These are phyloP conservation scores for Spondyliosoma cantharus DNA, from an alignment of 2,797 vertebrate genomes.

Conservation along the genomic window DNA sequence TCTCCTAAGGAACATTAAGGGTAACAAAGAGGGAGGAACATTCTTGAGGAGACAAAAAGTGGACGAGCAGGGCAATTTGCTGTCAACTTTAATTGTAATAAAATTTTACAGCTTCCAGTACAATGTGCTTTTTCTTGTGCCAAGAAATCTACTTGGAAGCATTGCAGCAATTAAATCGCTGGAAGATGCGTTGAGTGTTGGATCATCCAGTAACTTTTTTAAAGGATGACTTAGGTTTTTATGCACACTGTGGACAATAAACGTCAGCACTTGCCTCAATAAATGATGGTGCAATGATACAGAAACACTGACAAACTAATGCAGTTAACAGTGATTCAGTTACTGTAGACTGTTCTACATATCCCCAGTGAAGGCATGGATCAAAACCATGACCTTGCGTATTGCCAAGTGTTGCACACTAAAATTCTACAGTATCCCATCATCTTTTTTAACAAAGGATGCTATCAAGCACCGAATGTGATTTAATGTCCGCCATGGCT, in stretches of 20 bases:
- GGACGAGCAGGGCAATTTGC: slow-evolving; percentile 44
- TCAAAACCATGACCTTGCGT: slow-evolving; percentile 3
- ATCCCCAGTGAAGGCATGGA: neutral
- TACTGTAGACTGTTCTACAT: neutral
- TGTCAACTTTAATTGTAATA: slow-evolving; percentile 58
- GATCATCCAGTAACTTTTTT: slow-evolving; percentile 28
- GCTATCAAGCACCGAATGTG: neutral
- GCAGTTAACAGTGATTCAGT: slow-evolving; percentile 30
- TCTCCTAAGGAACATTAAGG: slow-evolving; percentile 50
- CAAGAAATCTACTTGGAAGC: slow-evolving; percentile 36
- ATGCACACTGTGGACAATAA: slow-evolving; percentile 11
- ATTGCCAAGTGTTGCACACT: neutral
- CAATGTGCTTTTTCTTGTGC: slow-evolving; percentile 38
- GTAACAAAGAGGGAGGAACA: slow-evolving; percentile 19
- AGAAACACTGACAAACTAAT: slow-evolving; percentile 18
- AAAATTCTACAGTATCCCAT: neutral
- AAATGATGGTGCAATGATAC: slow-evolving; percentile 7
- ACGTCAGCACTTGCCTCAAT: slow-evolving; percentile 19
- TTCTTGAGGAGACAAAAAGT: slow-evolving; percentile 36
- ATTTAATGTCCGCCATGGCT: neutral
- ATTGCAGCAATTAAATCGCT: slow-evolving; percentile 55
- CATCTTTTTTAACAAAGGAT: slow-evolving; percentile 7
- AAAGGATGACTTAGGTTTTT: slow-evolving; percentile 8
- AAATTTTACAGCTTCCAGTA: slow-evolving; percentile 42
- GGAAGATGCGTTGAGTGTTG: slow-evolving; percentile 28